Base-by-base conservation (phyloP, 2,797 vertebrate species). In the Champsocephalus gunnari region DNA sequence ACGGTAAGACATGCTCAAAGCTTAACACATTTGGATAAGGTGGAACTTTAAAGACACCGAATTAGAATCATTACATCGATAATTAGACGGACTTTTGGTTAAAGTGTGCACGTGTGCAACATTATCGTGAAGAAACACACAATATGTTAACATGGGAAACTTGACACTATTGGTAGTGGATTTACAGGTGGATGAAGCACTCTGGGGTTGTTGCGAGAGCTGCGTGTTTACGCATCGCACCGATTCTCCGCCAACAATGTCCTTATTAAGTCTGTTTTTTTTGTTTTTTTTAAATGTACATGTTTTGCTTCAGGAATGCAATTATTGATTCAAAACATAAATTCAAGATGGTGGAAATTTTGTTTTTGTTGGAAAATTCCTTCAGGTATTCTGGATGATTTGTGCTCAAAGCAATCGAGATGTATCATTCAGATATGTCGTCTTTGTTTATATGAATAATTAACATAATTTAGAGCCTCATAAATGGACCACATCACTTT, bases 161-260 rank as follows among this genome's bases (percentile, higher is more conserved):
- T 61, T 73, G 57, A 3, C 2, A 2, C 21, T 38, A 38, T 38
- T 38, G 5, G 3, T 1, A 1, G 1, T 9, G 10, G 12, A 13
- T 63, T 57, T 32, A 54, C 69, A 62, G 55, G 53, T 81, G 72
- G 58, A 71, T 68, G 57, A 21, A 56, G 32, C 49, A 9, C 34
- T 6, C 8, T n/a, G 6, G 34, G 34, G 34, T 38, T 38, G 34
- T 38, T 9, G 34, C 34, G 34, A 10, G 9, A 44, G 9, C 3
- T 58, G 74, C 62, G 66, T 66, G 64, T 72, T 83, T 75, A 81
- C 63, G 64, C 83, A 56, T 43, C 9, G n/a, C 41, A 0, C 8
- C 11, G 12, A 13, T 7, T 16, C 21, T 17, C 24, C 5, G 28
- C 0, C 47, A 43, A 41, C 57, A 56, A 4, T n/a, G n/a, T 11